Percentiles rank a stretch among this genome's conserved stretches.
Evolutionary conservation across 2,797 vertebrate species (phyloP).

Genomic region (Lutjanus argentimaculatus): DNA sequence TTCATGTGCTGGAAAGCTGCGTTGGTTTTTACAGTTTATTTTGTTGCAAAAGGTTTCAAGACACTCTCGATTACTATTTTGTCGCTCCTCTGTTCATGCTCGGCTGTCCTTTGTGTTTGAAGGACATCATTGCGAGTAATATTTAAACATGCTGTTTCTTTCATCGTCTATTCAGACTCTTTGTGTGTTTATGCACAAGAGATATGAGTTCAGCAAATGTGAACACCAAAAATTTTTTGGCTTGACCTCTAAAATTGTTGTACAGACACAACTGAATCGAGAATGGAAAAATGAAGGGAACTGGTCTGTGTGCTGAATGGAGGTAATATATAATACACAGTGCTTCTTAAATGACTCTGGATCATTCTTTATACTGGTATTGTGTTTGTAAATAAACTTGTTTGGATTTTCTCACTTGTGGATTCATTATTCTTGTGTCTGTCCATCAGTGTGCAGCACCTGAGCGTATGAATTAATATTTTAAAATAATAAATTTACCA

Average conservation of each 20-base stretch:
- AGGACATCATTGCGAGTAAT: slow-evolving; percentile 12
- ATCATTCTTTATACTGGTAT: slow-evolving; percentile 77
- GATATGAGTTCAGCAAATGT: slow-evolving; percentile 28
- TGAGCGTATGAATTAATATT: background rate
- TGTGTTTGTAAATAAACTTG: slow-evolving; percentile 86
- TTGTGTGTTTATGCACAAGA: slow-evolving; percentile 30
- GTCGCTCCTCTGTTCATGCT: slow-evolving; percentile 40
- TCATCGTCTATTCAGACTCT: slow-evolving; percentile 34
- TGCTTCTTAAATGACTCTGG: slow-evolving; percentile 74
- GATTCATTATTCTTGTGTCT: slow-evolving; percentile 8
- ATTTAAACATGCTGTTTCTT: slow-evolving; percentile 22
- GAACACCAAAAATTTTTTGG: slow-evolving; percentile 41
- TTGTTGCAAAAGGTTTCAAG: slow-evolving; percentile 35
- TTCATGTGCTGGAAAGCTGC: slow-evolving; percentile 50
- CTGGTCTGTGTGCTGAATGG: slow-evolving; percentile 40
- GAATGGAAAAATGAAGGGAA: slow-evolving; percentile 30
- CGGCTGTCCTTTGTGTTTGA: slow-evolving; percentile 26
- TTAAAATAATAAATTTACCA: background rate
- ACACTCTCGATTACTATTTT: slow-evolving; percentile 30
- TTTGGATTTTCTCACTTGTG: slow-evolving; percentile 79
- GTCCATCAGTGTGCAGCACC: background rate
- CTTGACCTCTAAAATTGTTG: slow-evolving; percentile 47
- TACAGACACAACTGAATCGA: slow-evolving; percentile 45
- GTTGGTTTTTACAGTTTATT: slow-evolving; percentile 31
- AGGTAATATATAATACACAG: slow-evolving; percentile 50